Base-by-base conservation (phyloP, 2,888 invertebrate species). In the Zaprionus lineosus region DNA sequence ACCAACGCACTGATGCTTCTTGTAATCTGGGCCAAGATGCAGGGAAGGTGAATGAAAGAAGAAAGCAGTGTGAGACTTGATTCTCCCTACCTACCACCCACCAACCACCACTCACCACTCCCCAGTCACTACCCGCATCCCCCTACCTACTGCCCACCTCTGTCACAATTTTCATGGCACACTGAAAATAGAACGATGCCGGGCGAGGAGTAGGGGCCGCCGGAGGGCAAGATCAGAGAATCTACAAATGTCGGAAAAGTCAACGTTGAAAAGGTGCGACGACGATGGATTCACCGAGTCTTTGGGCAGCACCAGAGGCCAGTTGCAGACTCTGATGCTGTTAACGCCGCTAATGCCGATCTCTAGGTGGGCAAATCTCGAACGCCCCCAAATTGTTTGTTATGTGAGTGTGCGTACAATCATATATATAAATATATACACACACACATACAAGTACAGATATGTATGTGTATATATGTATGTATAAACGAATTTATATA, bases 111-210 rank as follows among this genome's bases (percentile, higher is more conserved):
- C n/a, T n/a, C n/a, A n/a, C n/a, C n/a, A n/a, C n/a, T n/a, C n/a
- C n/a, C n/a, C n/a, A n/a, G n/a, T n/a, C n/a, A n/a, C n/a, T n/a
- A n/a, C n/a, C n/a, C n/a, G n/a, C n/a, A n/a, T n/a, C 15, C 21
- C 4, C 16, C 50, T n/a, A 4, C 18, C 14, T 33, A 48, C 41
- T n/a, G 14, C 44, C 34, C 24, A 43, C 48, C 11, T 19, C 37
- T 59, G 74, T 57, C 78, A 71, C 68, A 62, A 58, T 50, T 68
- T 78, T 65, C 59, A 76, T 47, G 73, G 66, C 44, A 60, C 29
- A 59, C 62, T 79, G 74, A 74, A 77, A 77, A 79, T 77, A 79
- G 77, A 79, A 77, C 60, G 26, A 15, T n/a, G n/a, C n/a, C n/a
- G 3, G 11, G 11, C 19, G 29, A 8, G 40, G 21, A 19, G 43